Percentiles rank a stretch among this genome's conserved stretches.
Conservation (phyloP, 35 echinoderm and acorn worm species). For the Ptychodera flava region DNA sequence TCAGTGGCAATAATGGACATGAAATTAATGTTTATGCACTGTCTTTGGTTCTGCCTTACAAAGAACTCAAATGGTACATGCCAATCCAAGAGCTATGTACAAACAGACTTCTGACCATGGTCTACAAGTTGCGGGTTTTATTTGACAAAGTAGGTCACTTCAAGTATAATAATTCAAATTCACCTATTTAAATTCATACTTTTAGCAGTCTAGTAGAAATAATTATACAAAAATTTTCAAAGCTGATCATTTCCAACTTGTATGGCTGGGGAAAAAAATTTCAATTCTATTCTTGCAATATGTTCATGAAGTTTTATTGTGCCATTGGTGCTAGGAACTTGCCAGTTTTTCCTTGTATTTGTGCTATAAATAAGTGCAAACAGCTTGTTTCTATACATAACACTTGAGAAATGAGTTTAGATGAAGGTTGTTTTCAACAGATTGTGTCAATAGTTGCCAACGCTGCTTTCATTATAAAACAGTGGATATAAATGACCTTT, state of each 20-base stretch:
- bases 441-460: too few relatives aligned
- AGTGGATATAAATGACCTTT: too few relatives aligned
- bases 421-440: too few relatives aligned
- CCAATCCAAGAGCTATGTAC: conserved; percentile 74
- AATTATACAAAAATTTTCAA: background rate
- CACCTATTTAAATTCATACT: background rate
- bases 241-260: background rate
- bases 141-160: conserved; percentile 42
- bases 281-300: too few relatives aligned
- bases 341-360: too few relatives aligned
- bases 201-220: conserved; percentile 7
- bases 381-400: too few relatives aligned
- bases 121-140: conserved; percentile 70
- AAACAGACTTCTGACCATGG: conserved; percentile 55
- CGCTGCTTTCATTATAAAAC: too few relatives aligned
- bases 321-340: too few relatives aligned
- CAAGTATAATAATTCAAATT: background rate
- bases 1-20: conserved; percentile 50
- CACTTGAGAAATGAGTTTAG: too few relatives aligned
- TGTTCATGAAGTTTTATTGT: too few relatives aligned
- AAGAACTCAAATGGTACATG: conserved; percentile 67
- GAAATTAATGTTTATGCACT: conserved; percentile 81
- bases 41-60: conserved; percentile 78
- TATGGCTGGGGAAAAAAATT: too few relatives aligned
- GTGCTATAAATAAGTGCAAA: too few relatives aligned